Evolutionary conservation across 2,113 vertebrate genomes (phyloP), one percentile per base, ranked within the genome.

Genomic region (Scopus umbretta): DNA sequence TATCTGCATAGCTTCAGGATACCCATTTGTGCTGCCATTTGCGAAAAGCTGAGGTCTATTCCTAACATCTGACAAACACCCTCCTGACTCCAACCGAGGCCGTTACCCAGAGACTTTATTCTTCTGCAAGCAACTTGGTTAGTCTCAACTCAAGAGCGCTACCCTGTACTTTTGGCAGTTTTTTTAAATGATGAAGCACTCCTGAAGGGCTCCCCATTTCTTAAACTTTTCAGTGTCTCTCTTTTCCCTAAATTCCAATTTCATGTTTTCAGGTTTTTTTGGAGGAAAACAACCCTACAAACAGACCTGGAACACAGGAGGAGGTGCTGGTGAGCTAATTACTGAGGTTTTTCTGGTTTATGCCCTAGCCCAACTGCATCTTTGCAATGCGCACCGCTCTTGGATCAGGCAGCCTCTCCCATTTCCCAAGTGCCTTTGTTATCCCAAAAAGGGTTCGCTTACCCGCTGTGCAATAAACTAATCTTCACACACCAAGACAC

Each of bases 141-240:
- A 34, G 6, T 1, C 20, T 9, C 7, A 66, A 43, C 15, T 36
- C 27, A 1, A 6, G 13, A 36, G 3, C 30, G 3, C 3, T 72
- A 6, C 2, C 9, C 14, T 0, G 15, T 20, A 25, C 22, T 75
- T 76, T 2, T 3, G 9, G 38, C 8, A 7, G 5, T 26, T 38
- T 55, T 22, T 29, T 10, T 5, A 66, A 27, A 2, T 10, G 16
- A n/a, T 34, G 15, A 21, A 6, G 4, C 7, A 50, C 5, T 8
- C 18, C 11, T 2, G 7, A 42, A 43, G 1, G 4, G 1, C 6
- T 53, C 10, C 25, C 6, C 12, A 0, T 14, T 78, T 52, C 32
- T 70, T 27, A 45, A 3, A 32, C 5, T 47, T 52, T 59, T 11
- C 45, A 50, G 2, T 3, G 8, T 5, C 6, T 13, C 40, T 4